Conservation (phyloP, 2,797 vertebrate species). For the Serranus cabrilla region DNA sequence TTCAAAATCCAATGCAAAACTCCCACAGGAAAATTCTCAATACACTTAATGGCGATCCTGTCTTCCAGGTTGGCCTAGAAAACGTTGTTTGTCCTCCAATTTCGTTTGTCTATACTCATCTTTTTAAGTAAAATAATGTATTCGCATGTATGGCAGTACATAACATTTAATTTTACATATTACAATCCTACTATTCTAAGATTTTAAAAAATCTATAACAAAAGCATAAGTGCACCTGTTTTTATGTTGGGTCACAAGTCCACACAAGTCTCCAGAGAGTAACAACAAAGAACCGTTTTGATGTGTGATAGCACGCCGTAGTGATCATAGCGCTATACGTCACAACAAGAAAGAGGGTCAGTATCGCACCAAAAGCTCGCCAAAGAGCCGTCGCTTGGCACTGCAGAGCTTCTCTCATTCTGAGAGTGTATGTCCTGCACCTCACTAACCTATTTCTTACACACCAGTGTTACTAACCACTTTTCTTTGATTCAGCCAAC, state of each 20-base stretch:
- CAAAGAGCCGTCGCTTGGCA: slow-evolving; percentile 61
- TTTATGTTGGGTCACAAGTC: not conserved
- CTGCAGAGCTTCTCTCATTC: slow-evolving; percentile 24
- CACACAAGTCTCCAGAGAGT: not conserved
- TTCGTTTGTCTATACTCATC: not conserved
- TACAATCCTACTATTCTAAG: not conserved
- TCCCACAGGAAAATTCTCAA: too few relatives aligned
- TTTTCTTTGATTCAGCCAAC: slow-evolving; percentile 77
- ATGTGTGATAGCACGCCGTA: slow-evolving; percentile 7
- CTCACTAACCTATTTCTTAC: slow-evolving; percentile 52
- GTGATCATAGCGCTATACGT: slow-evolving; percentile 23
- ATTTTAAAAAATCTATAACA: not conserved
- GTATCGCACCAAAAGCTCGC: slow-evolving; percentile 30
- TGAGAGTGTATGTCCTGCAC: slow-evolving; percentile 47
- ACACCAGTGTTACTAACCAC: slow-evolving; percentile 44
- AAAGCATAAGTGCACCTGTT: not conserved
- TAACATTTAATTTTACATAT: not conserved
- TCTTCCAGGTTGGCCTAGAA: too few relatives aligned
- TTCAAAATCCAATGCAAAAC: too few relatives aligned
- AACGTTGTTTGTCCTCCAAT: too few relatives aligned
- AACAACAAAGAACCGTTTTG: not conserved
- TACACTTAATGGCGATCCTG: too few relatives aligned
- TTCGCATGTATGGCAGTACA: not conserved
- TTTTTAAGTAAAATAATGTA: not conserved
- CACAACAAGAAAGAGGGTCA: slow-evolving; percentile 28